Base-by-base conservation (phyloP, 2,113 vertebrate species). In the Lepus timidus region DNA sequence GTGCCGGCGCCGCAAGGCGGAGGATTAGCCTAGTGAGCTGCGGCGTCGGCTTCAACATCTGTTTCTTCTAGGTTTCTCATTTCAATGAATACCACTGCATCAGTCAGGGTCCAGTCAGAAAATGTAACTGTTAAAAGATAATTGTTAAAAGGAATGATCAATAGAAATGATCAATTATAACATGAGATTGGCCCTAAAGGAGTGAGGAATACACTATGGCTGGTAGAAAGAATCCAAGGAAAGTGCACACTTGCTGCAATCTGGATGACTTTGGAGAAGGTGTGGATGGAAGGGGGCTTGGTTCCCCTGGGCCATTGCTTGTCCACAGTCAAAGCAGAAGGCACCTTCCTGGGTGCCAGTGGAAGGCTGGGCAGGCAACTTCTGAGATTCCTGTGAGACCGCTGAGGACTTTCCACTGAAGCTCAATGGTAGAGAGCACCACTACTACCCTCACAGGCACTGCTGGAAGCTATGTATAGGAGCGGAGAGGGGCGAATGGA, bases 111-210 rank as follows among this genome's bases (percentile, higher is more conserved):
- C n/a, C 2, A n/a, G 7, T 31, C 22, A 88, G 44, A 33, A 90
- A 23, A 83, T 29, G 44, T 44, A 44, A 44, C 6, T 44, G 44
- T 44, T 44, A 44, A 44, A 44, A 44, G 44, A 36, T 64, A 51
- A 80, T 88, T 82, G 87, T 70, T 87, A 65, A 44, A 85, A n/a
- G 44, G 74, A 73, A 86, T 67, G 74, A 76, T 67, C 78, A 84
- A 79, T 64, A 16, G 39, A 80, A 78, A 33, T 71, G 80, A 74
- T 74, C 86, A 81, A 61, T 36, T 78, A 52, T 76, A 76, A 75
- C 0, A 23, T 65, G 31, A 13, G 79, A 68, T 85, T 82, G 36
- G 27, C 44, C 58, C 27, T 65, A 62, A 81, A 78, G 12, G 36
- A 65, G 31, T 58, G 71, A 96, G 78, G 23, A 85, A 83, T n/a